These are phyloP conservation scores for Solenopsis fugax DNA, from an alignment of 1,140 invertebrate genomes.

Conservation along the genomic window DNA sequence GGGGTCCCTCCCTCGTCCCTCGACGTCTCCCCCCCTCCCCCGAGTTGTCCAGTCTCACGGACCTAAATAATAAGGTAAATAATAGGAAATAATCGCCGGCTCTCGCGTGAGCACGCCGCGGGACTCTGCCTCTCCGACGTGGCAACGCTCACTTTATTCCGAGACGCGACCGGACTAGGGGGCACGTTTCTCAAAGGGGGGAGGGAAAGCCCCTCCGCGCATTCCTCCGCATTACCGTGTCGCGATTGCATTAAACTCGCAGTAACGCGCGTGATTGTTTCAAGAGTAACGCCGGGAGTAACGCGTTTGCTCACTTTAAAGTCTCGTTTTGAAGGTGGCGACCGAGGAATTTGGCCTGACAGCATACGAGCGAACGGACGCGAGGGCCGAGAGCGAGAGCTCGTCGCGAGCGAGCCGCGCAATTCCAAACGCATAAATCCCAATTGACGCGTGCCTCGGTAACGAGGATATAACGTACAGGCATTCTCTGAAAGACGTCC, in stretches of 20 bases:
- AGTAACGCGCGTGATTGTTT: conserved; percentile 48
- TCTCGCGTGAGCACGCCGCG: conserved; percentile 70
- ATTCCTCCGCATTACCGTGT: conserved; percentile 29
- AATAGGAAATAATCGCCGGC: conserved; percentile 78
- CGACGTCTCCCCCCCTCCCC: conserved; percentile 26
- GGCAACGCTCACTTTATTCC: conserved; percentile 36
- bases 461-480: conserved; percentile 59
- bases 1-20: conserved; percentile 67
- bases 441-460: conserved; percentile 66
- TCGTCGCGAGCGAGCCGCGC: conserved; percentile 3
- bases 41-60: conserved; percentile 56
- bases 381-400: neutral
- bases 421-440: conserved; percentile 70
- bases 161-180: neutral
- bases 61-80: conserved; percentile 80
- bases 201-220: neutral
- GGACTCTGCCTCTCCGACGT: conserved; percentile 40
- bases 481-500: conserved; percentile 43
- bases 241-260: conserved; percentile 47
- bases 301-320: conserved; percentile 15
- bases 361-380: conserved; percentile 7
- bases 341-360: conserved; percentile 32
- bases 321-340: conserved; percentile 29
- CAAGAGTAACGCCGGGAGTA: neutral
- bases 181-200: conserved; percentile 17